A percentile compares a stretch with the other conserved stretches of the same genome.
Conservation (phyloP, 1,140 invertebrate species). For the Eupeodes corollae region DNA sequence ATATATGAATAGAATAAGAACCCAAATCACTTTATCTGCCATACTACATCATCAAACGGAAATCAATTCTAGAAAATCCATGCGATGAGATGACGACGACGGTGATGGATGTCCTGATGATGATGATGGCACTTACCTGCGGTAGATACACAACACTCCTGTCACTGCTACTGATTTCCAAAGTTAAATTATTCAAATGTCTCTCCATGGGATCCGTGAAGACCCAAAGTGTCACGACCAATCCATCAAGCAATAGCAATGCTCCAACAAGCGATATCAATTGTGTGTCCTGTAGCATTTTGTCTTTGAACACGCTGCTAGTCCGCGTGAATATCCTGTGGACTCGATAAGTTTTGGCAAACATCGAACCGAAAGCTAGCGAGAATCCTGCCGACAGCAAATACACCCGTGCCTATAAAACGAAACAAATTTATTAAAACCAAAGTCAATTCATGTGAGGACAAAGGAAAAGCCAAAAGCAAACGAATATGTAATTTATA, state of each 20-base stretch:
- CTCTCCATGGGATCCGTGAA: slow-evolving; percentile 73
- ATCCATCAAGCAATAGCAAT: slow-evolving; percentile 62
- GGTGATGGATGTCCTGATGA: background rate
- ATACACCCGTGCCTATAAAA: slow-evolving; percentile 65
- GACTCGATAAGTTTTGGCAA: slow-evolving; percentile 79
- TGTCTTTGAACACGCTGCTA: slow-evolving; percentile 46
- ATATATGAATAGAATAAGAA: too few relatives aligned
- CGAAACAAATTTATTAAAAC: background rate
- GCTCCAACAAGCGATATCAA: slow-evolving; percentile 68
- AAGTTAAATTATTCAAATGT: slow-evolving; percentile 68
- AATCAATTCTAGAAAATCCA: too few relatives aligned
- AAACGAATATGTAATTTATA: too few relatives aligned
- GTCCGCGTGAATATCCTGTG: slow-evolving; percentile 72
- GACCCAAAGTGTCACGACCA: slow-evolving; percentile 71
- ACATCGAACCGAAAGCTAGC: slow-evolving; percentile 79
- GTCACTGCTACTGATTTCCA: slow-evolving; percentile 63
- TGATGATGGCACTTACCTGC: slow-evolving; percentile 48
- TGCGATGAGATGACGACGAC: background rate
- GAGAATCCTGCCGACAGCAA: slow-evolving; percentile 79
- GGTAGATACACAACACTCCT: slow-evolving; percentile 74
- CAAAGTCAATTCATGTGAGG: background rate
- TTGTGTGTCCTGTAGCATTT: slow-evolving; percentile 73
- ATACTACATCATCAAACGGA: too few relatives aligned
- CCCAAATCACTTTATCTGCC: too few relatives aligned
- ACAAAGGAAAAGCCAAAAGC: too few relatives aligned